Evolutionary conservation across 2,888 invertebrate genomes (phyloP).

Genomic region (Tiliacea citrago): DNA sequence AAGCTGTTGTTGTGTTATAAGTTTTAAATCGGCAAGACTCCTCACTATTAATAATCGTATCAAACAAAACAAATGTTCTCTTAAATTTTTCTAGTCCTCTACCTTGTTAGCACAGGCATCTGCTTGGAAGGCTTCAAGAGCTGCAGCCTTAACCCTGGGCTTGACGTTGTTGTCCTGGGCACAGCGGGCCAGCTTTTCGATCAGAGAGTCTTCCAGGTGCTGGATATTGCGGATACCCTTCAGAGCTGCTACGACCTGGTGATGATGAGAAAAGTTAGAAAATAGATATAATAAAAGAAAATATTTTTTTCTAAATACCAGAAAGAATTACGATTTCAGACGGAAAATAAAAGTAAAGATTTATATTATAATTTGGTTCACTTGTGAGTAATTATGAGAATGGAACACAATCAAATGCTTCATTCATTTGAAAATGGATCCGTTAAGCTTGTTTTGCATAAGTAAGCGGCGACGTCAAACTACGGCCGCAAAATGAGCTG

Average conservation of each 20-base stretch:
- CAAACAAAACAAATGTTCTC: background rate
- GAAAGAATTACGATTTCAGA: too few species aligned
- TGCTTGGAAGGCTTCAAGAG: constrained; percentile 94
- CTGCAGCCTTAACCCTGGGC: constrained; percentile 94
- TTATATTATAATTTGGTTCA: background rate
- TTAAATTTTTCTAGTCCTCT: background rate
- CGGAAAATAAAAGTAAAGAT: too few species aligned
- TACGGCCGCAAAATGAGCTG: too few species aligned
- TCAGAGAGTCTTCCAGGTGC: constrained; percentile 91
- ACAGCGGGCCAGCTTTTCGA: constrained; percentile 91
- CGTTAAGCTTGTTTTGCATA: too few species aligned
- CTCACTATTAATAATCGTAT: background rate
- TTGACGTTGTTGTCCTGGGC: constrained; percentile 91
- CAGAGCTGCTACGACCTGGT: constrained; percentile 93
- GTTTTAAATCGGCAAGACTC: background rate
- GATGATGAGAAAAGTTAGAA: background rate
- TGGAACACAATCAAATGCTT: background rate
- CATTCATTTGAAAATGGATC: background rate
- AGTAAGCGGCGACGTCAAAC: too few species aligned
- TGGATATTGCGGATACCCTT: constrained; percentile 96
- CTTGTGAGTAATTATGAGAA: too few species aligned
- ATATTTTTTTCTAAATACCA: background rate
- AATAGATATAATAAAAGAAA: too few species aligned
- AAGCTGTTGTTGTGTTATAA: background rate
- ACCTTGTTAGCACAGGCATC: constrained; percentile 92